These are phyloP conservation scores for Melanaphis sacchari DNA, from an alignment of 1,140 invertebrate species.

Conservation along the genomic window DNA sequence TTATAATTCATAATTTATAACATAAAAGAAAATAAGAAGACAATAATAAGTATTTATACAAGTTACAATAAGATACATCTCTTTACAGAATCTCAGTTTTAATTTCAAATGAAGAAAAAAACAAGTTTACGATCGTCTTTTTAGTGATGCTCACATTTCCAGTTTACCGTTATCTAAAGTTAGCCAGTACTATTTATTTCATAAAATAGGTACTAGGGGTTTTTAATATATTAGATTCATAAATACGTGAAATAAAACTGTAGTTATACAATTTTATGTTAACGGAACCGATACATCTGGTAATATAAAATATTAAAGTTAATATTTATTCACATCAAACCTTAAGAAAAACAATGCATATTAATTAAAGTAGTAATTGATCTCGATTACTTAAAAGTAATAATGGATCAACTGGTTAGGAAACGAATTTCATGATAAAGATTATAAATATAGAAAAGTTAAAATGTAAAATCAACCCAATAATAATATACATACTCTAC, in stretches of 20 bases:
- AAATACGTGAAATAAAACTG: neutral
- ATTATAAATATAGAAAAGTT: neutral
- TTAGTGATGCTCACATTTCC: neutral
- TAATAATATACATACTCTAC: neutral
- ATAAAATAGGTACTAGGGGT: neutral
- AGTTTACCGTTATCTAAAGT: neutral
- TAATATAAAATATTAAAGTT: neutral
- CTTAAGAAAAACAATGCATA: neutral
- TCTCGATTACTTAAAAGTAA: neutral
- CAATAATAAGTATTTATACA: neutral
- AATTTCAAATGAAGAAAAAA: neutral
- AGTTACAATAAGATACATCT: neutral
- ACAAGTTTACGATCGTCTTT: neutral
- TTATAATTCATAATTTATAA: neutral
- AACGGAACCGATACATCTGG: neutral
- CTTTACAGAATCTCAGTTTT: neutral
- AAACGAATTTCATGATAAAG: neutral
- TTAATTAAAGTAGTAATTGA: neutral
- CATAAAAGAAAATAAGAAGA: neutral
- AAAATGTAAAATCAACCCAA: neutral
- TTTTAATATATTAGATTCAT: neutral
- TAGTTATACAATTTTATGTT: neutral
- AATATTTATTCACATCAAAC: neutral
- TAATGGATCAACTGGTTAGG: no score
- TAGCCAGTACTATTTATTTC: neutral